Base-by-base conservation (phyloP, 2,888 invertebrate species). In the Latrodectus hesperus region DNA sequence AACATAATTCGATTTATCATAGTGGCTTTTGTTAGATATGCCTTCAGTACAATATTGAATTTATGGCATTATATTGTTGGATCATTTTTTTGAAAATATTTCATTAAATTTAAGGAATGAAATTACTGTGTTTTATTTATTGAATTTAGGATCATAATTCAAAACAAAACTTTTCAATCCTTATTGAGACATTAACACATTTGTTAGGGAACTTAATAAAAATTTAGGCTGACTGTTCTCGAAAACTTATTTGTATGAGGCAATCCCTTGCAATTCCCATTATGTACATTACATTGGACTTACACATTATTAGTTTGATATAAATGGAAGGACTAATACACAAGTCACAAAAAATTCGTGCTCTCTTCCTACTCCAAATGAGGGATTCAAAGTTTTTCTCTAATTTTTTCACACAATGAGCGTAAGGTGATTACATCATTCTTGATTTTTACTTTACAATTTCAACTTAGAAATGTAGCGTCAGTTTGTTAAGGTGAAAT, bases 231-330 rank as follows among this genome's bases (percentile, higher is more conserved):
- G 88, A 88, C 88, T 65, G 74, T 74, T 88, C 88, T 76, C 80
- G 79, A 88, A 88, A 88, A 88, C 82, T 78, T 82, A 81, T 76
- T 74, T 73, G 51, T 77, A 77, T 82, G 67, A 81, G 60, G 81
- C 84, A 76, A 64, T 83, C 75, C 72, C 65, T 65, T 88, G 79
- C 83, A 87, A 70, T 88, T 71, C 75, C 71, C 75, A 84, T 65
- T 88, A 88, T 88, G 76, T 84, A 88, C 88, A 88, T 64, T 84
- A 84, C 84, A 84, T 71, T 83, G 88, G 83, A 88, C 83, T 88
- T 88, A 78, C 83, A 78, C 88, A 83, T 71, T 83, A 72, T 79
- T 77, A 84, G 75, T 0, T 55, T 88, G 88, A 88, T 88, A 88
- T 88, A 84, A 84, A 80, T 88, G 88, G 80, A 88, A 88, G 88